Evolutionary conservation across 2,797 vertebrate species (phyloP).

Genomic region (Malacoctenus gilli): DNA sequence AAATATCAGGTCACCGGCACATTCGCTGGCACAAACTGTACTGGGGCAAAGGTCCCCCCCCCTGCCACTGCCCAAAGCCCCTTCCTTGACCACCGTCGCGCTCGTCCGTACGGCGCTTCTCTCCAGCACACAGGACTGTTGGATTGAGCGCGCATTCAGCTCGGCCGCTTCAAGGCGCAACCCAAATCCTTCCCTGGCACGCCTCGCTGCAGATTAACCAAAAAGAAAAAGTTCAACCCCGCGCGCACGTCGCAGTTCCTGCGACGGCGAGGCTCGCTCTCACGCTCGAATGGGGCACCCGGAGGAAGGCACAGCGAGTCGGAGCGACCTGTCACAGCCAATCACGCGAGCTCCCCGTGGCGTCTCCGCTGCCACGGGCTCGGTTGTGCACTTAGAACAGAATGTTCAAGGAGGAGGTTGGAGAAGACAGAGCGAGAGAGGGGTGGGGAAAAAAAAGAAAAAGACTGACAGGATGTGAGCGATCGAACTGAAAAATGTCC

Average conservation of each 20-base stretch:
- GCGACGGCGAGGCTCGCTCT: slow-evolving; percentile 10
- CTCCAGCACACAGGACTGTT: slow-evolving; percentile 6
- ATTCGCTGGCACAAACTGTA: slow-evolving; percentile 54
- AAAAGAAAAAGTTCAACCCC: slow-evolving; percentile 11
- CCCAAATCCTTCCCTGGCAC: slow-evolving; percentile 28
- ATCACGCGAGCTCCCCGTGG: slow-evolving; percentile 31
- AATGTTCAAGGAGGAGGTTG: slow-evolving; percentile 36
- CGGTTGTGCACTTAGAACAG: slow-evolving; percentile 45
- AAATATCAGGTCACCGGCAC: slow-evolving; percentile 55
- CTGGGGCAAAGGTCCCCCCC: slow-evolving; percentile 67
- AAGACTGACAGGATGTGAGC: neutral
- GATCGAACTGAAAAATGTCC: slow-evolving; percentile 6
- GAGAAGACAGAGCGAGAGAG: slow-evolving; percentile 2
- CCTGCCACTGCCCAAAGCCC: slow-evolving; percentile 11
- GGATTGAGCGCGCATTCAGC: slow-evolving; percentile 26
- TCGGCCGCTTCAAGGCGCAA: slow-evolving; percentile 2
- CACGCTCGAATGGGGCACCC: slow-evolving; percentile 13
- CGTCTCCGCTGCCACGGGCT: neutral
- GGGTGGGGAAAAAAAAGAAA: slow-evolving; percentile 1
- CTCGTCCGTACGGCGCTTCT: slow-evolving; percentile 19
- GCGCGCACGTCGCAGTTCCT: slow-evolving; percentile 2
- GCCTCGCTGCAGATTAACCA: slow-evolving; percentile 17
- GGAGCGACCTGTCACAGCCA: slow-evolving; percentile 30
- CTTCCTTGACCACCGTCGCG: slow-evolving; percentile 14
- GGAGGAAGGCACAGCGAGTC: slow-evolving; percentile 10